These are phyloP conservation scores for Polydrusus pterygomalis DNA, from an alignment of 2,888 invertebrate genomes.

Conservation along the genomic window DNA sequence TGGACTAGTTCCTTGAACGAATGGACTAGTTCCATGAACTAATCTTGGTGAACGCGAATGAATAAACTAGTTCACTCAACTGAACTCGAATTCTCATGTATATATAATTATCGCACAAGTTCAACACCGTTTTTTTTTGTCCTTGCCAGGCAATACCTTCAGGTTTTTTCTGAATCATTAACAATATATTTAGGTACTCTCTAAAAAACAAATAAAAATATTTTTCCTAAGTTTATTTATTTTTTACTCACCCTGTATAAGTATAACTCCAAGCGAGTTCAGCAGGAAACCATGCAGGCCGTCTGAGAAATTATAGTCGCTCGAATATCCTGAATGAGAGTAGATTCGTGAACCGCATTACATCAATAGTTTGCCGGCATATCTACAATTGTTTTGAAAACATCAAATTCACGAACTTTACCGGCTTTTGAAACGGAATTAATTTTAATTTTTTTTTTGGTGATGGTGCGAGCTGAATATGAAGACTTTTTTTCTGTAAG, in stretches of 20 bases:
- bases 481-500: conserved; percentile 9
- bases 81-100: too few relatives aligned
- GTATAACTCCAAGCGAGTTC: conserved; percentile 35
- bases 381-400: not conserved
- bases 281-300: conserved; percentile 35
- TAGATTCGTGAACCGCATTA: conserved; percentile 27
- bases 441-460: not conserved
- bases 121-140: too few relatives aligned
- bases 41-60: too few relatives aligned
- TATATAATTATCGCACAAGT: too few relatives aligned
- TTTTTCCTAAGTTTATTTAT: not conserved
- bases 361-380: conserved; percentile 30
- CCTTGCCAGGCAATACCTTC: too few relatives aligned
- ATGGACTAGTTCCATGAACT: too few relatives aligned
- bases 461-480: not conserved
- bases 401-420: not conserved
- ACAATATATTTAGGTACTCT: too few relatives aligned
- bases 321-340: conserved; percentile 39
- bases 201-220: too few relatives aligned
- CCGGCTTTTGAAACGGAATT: not conserved
- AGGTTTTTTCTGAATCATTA: too few relatives aligned
- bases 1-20: too few relatives aligned
- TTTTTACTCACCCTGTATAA: conserved; percentile 23
- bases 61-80: too few relatives aligned
- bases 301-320: conserved; percentile 41